phyloP scores from a whole-genome alignment of 2,797 vertebrate species.

The Peromyscus aztecus region DNA sequence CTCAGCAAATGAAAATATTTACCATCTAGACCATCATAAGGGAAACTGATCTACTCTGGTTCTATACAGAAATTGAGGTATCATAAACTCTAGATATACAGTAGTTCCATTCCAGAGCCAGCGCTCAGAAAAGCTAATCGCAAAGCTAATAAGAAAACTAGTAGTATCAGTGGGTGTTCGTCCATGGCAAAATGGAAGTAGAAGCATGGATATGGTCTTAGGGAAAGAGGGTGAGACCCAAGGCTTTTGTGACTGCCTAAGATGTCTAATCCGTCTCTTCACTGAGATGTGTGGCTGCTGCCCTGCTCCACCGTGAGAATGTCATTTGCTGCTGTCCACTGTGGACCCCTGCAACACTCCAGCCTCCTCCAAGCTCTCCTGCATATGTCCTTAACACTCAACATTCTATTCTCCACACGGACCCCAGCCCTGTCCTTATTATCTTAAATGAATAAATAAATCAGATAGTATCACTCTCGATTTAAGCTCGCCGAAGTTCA shows the following conservation, averaged over 20 bases:
- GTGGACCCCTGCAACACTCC: not conserved
- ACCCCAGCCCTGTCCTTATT: not conserved
- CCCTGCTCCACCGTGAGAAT: not conserved
- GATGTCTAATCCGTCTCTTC: not conserved
- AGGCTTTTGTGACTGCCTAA: not conserved
- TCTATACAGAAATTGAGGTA: not conserved
- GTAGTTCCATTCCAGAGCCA: not conserved
- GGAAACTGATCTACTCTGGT: not conserved
- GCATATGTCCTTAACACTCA: not conserved
- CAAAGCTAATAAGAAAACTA: not conserved
- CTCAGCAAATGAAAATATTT: conserved; percentile 23
- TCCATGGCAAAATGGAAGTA: not conserved
- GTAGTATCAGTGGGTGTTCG: not conserved
- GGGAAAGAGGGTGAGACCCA: not conserved
- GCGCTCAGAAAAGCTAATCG: not conserved
- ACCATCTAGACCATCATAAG: not conserved
- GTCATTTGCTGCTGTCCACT: not conserved
- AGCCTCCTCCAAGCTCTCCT: not conserved
- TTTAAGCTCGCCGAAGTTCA: not conserved
- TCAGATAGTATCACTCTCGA: not conserved
- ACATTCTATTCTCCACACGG: not conserved
- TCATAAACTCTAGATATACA: not conserved
- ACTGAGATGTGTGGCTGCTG: too few relatives aligned
- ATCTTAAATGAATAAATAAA: not conserved
- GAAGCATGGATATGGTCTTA: not conserved